Base-by-base conservation (phyloP, 2,113 vertebrate species). In the Amia ocellicauda region DNA sequence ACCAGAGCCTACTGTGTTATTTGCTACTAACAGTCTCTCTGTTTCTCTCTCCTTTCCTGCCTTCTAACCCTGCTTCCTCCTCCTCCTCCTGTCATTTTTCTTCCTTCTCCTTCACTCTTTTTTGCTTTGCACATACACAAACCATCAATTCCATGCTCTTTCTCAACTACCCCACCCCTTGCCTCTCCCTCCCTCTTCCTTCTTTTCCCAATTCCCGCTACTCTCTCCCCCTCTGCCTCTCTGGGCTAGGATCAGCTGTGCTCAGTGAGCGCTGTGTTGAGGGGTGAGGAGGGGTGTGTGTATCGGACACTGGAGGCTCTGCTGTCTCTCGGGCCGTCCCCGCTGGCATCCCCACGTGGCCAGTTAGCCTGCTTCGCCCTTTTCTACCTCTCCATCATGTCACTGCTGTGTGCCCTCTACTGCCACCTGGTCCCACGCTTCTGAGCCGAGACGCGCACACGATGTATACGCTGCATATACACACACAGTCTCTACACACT, bases 311-410 rank as follows among this genome's bases (percentile, higher is more conserved):
- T 94, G 69, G 88, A 88, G 61, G 83, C 82, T 70, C 83, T 96
- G 66, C 92, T 98, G 74, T 93, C 92, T 69, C 74, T 94, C 82
- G 90, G 93, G 59, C 89, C 90, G 3, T 75, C 84, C 43, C 69
- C 70, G 75, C 69, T 80, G 78, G 73, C 86, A 63, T 88, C 79
- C 66, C 85, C 91, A 60, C 91, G 90, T 63, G 42, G 88, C 45
- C 92, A 93, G 74, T 80, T 95, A 88, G 92, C 85, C 0, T 85
- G 95, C 82, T 97, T 97, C 69, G 93, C 92, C 69, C 88, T 94
- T 73, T 96, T 96, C 86, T 97, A 96, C 84, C 90, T 96, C 86
- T 91, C 93, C 55, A 77, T 97, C 69, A 95, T 98, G 95, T 90
- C 92, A 29, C 81, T 86, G 58, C 88, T 98, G 63, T 95, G 91